Evolutionary conservation across 2,113 vertebrate genomes (phyloP).

Genomic region (Galbula dea): DNA sequence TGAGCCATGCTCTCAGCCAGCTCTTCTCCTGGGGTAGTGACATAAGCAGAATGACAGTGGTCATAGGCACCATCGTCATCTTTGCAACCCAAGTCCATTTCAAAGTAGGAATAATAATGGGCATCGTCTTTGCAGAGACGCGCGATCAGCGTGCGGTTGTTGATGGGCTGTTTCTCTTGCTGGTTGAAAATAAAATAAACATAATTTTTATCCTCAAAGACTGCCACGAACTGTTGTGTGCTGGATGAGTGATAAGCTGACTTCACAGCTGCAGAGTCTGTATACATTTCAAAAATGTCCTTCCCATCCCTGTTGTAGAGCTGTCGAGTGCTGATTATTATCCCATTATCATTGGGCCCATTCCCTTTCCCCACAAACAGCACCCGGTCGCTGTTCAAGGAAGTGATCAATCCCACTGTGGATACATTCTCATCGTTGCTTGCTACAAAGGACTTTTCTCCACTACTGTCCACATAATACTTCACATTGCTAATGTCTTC

Average conservation of each 20-base stretch:
- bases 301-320: constrained; percentile 74
- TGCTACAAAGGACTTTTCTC: constrained; percentile 93
- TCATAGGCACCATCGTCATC: constrained; percentile 70
- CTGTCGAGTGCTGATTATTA: constrained; percentile 93
- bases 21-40: constrained; percentile 71
- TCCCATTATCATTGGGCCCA: constrained; percentile 86
- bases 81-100: constrained; percentile 88
- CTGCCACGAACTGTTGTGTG: constrained; percentile 80
- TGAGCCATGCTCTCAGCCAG: constrained; percentile 68
- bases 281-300: constrained; percentile 89
- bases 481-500: constrained; percentile 72
- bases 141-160: constrained; percentile 85
- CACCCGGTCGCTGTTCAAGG: constrained; percentile 60
- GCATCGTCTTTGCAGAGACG: constrained; percentile 87
- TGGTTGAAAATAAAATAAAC: constrained; percentile 94
- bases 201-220: constrained; percentile 81
- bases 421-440: constrained; percentile 85
- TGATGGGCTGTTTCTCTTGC: constrained; percentile 76
- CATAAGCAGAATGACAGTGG: constrained; percentile 82
- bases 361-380: constrained; percentile 93
- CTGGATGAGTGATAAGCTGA: constrained; percentile 75
- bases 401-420: constrained; percentile 89
- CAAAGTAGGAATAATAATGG: constrained; percentile 92
- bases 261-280: constrained; percentile 84
- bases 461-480: constrained; percentile 86